A percentile compares a stretch with the other conserved stretches of the same genome.
These are phyloP conservation scores for Melanotaenia nigrans DNA, from an alignment of 2,797 vertebrate species.

Conservation along the genomic window DNA sequence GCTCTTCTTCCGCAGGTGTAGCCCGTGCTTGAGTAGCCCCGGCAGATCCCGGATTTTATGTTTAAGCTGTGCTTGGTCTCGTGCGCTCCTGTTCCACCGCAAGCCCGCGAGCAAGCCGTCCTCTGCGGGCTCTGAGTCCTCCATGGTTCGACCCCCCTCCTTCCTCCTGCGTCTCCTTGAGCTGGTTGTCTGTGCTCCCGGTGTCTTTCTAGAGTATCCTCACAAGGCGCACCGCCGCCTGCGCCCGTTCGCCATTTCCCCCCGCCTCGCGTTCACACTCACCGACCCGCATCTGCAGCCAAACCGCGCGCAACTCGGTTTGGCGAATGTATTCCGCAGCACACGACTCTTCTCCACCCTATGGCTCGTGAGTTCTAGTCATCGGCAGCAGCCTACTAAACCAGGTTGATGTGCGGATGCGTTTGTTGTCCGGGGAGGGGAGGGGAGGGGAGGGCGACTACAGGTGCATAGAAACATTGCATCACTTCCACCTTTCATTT, in stretches of 20 bases:
- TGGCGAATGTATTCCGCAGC: slow-evolving; percentile 69
- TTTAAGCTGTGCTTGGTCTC: slow-evolving; percentile 85
- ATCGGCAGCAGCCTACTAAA: slow-evolving; percentile 23
- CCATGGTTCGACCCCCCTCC: slow-evolving; percentile 69
- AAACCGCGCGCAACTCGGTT: slow-evolving; percentile 48
- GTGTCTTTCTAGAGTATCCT: slow-evolving; percentile 55
- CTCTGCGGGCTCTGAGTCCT: slow-evolving; percentile 84
- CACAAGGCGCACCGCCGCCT: slow-evolving; percentile 56
- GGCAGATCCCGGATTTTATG: slow-evolving; percentile 87
- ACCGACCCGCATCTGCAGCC: slow-evolving; percentile 74
- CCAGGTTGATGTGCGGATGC: slow-evolving; percentile 40
- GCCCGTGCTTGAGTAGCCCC: slow-evolving; percentile 85
- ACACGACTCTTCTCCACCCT: slow-evolving; percentile 82
- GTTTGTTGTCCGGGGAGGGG: slow-evolving; percentile 17
- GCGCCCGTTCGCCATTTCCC: slow-evolving; percentile 68
- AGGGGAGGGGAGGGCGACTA: slow-evolving; percentile 28
- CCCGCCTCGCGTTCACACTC: slow-evolving; percentile 58
- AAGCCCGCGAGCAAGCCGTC: slow-evolving; percentile 84
- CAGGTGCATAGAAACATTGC: slow-evolving; percentile 79
- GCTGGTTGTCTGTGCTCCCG: slow-evolving; percentile 40
- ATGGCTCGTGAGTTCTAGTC: slow-evolving; percentile 54
- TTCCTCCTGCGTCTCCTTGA: slow-evolving; percentile 37
- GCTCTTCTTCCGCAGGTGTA: slow-evolving; percentile 88
- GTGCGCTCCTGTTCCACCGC: slow-evolving; percentile 84
- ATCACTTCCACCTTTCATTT: slow-evolving; percentile 74